Evolutionary conservation across 30 jellyfish, hydroid and myxozoan genomes (phyloP).

Genomic region (Chrysaora quinquecirrha): DNA sequence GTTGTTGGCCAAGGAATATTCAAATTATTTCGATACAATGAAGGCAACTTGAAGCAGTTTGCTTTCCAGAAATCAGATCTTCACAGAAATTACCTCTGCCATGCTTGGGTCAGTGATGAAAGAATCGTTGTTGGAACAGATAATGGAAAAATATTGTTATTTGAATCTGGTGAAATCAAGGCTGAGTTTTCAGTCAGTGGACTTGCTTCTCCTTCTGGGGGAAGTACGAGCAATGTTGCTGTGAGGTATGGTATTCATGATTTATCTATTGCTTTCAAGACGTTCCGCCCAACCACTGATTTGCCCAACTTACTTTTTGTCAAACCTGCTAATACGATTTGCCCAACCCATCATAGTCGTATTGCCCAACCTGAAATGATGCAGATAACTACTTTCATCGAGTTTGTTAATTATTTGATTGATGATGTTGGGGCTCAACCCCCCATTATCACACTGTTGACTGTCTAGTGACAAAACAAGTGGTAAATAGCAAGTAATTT

Average conservation of each 20-base stretch:
- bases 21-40: slow-evolving; percentile 91
- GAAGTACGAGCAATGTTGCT: slow-evolving; percentile 63
- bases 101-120: slow-evolving; percentile 94
- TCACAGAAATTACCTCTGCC: slow-evolving; percentile 85
- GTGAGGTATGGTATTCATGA: slow-evolving; percentile 63
- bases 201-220: slow-evolving; percentile 43
- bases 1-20: slow-evolving; percentile 94
- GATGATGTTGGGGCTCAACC: too few species aligned
- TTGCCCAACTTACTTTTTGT: neutral
- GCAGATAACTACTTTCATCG: too few species aligned
- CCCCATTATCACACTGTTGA: too few species aligned
- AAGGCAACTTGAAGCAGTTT: slow-evolving; percentile 88
- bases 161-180: slow-evolving; percentile 89
- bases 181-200: slow-evolving; percentile 83
- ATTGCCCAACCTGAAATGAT: too few species aligned
- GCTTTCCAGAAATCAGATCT: slow-evolving; percentile 87
- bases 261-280: too few species aligned
- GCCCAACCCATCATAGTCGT: too few species aligned
- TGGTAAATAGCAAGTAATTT: too few species aligned
- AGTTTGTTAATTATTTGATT: too few species aligned
- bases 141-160: slow-evolving; percentile 86
- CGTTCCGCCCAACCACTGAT: too few species aligned
- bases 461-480: too few species aligned
- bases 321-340: too few species aligned
- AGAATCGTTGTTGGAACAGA: slow-evolving; percentile 85